A percentile compares a stretch with the other conserved stretches of the same genome.
Conservation (phyloP, 1,140 invertebrate genomes). For the Eurosta solidaginis region DNA sequence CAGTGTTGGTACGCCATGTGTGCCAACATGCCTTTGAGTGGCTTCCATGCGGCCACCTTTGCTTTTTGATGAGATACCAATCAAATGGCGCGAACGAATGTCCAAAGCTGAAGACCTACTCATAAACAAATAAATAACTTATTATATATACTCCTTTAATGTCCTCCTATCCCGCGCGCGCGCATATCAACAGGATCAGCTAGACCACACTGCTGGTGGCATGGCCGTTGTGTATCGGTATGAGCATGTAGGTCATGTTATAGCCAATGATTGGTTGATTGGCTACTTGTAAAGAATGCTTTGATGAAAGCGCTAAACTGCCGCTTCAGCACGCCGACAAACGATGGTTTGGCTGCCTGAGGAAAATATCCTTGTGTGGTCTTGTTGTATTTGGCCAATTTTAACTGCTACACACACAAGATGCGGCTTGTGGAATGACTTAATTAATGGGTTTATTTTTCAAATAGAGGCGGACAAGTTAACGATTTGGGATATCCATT, state of each 20-base stretch:
- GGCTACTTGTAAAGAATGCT: neutral
- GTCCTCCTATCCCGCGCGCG: neutral
- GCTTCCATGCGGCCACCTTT: conserved; percentile 16
- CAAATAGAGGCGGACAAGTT: conserved; percentile 20
- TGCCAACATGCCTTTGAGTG: conserved; percentile 18
- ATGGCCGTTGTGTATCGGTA: neutral
- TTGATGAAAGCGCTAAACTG: conserved; percentile 9
- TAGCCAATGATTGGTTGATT: conserved; percentile 29
- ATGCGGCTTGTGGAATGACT: neutral
- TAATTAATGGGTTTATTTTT: conserved; percentile 10
- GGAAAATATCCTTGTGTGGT: neutral
- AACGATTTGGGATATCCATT: neutral
- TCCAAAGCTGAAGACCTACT: conserved; percentile 12
- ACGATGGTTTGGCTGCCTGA: neutral
- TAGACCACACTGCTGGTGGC: neutral
- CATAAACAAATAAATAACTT: neutral
- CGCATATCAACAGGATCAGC: neutral
- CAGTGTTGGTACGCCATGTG: neutral
- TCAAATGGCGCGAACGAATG: conserved; percentile 14
- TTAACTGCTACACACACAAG: neutral
- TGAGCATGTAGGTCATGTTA: neutral
- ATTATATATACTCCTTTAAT: neutral
- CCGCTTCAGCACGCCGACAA: neutral
- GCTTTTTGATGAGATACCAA: conserved; percentile 23
- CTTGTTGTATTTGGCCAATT: neutral